phyloP scores from a whole-genome alignment of 2,113 vertebrate genomes.

The Dasypus novemcinctus region DNA sequence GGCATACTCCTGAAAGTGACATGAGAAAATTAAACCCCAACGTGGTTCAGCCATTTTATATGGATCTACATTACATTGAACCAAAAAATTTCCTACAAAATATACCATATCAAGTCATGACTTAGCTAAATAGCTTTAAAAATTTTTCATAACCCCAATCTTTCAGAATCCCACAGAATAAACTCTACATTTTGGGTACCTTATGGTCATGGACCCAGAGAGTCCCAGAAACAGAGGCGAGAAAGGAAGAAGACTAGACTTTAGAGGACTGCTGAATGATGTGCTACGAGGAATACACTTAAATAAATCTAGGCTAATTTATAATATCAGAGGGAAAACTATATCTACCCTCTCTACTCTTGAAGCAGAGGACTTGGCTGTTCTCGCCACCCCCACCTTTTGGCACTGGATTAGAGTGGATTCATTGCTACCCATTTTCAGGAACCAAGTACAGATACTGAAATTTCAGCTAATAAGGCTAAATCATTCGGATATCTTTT shows the following conservation, averaged over 20 bases:
- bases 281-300: not conserved
- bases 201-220: not conserved
- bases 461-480: not conserved
- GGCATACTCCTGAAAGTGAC: not conserved
- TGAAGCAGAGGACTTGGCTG: not conserved
- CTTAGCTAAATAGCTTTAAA: not conserved
- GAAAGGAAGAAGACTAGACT: not conserved
- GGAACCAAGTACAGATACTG: not conserved
- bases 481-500: constrained; percentile 14
- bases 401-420: not conserved
- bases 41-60: not conserved
- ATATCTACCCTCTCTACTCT: not conserved
- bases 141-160: not conserved
- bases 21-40: not conserved
- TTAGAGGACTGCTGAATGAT: not conserved
- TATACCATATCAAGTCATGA: not conserved
- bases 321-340: not conserved
- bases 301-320: not conserved
- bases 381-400: not conserved
- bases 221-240: not conserved
- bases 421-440: not conserved
- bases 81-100: not conserved
- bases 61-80: not conserved
- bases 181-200: not conserved
- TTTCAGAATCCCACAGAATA: not conserved